A percentile compares a stretch with the other conserved stretches of the same genome.
Evolutionary conservation across 1,140 invertebrate species (phyloP).

Genomic region (Alviniconcha marisindica): DNA sequence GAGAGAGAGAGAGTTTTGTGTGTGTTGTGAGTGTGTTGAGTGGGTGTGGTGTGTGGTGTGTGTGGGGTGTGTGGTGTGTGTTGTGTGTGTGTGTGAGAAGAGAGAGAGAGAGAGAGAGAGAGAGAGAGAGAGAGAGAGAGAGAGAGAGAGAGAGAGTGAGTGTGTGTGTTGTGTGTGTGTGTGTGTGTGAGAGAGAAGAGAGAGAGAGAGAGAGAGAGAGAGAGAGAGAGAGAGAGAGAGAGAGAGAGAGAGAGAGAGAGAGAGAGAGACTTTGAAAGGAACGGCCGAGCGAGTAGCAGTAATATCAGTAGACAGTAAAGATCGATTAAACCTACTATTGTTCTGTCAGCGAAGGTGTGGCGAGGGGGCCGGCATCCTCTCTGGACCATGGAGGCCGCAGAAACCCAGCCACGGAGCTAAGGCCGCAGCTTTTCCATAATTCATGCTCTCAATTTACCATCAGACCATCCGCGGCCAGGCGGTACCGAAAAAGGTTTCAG

Average conservation of each 20-base stretch:
- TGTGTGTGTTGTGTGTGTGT: no score
- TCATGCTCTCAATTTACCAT: slow-evolving; percentile 30
- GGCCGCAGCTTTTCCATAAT: slow-evolving; percentile 7
- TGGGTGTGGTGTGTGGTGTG: no score
- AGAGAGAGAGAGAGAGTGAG: slow-evolving; percentile 7
- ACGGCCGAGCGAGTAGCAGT: no score
- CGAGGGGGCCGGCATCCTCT: no score
- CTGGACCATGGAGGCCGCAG: no score
- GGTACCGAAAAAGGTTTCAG: slow-evolving; percentile 16
- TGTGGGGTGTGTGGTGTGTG: no score
- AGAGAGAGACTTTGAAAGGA: background rate
- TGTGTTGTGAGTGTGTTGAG: no score
- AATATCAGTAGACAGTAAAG: no score
- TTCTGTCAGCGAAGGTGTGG: no score
- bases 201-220: slow-evolving; percentile 42
- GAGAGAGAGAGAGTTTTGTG: no score
- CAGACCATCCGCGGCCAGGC: background rate
- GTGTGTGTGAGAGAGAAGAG: slow-evolving; percentile 37
- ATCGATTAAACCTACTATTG: no score
- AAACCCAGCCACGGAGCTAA: background rate
- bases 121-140: slow-evolving; percentile 14
- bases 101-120: slow-evolving; percentile 21
- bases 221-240: slow-evolving; percentile 33
- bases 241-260: background rate
- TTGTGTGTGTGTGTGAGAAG: no score